These are phyloP conservation scores for Melipona quadrifasciata DNA, from an alignment of 1,140 invertebrate genomes.

Conservation along the genomic window DNA sequence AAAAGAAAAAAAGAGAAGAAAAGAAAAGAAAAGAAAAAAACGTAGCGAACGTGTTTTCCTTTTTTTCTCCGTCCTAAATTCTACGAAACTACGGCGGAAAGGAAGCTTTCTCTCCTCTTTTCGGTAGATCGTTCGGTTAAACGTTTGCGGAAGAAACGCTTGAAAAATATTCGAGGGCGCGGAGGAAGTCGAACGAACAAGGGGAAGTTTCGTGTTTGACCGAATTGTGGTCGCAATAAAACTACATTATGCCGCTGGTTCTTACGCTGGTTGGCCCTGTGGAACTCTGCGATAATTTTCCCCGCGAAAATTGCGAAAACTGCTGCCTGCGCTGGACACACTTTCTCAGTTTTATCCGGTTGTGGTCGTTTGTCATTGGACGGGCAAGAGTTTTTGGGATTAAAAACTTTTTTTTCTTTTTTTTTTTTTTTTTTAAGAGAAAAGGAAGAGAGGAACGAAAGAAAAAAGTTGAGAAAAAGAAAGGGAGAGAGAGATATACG, in stretches of 20 bases:
- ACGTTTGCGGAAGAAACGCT: not conserved
- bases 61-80: not conserved
- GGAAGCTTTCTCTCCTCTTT: not conserved
- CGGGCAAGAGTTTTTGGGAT: constrained; percentile 3
- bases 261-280: constrained; percentile 29
- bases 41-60: not conserved
- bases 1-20: too few species aligned
- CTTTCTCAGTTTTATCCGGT: constrained; percentile 20
- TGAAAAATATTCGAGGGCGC: not conserved
- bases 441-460: not conserved
- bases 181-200: not conserved
- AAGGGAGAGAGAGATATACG: not conserved
- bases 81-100: too few species aligned
- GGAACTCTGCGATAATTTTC: constrained; percentile 53
- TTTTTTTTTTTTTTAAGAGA: not conserved
- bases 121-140: not conserved
- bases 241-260: constrained; percentile 44
- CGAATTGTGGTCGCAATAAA: constrained; percentile 38
- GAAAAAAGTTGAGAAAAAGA: too few species aligned
- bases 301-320: constrained; percentile 34
- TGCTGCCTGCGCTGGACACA: constrained; percentile 23
- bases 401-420: not conserved
- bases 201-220: not conserved
- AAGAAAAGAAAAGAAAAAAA: too few species aligned
- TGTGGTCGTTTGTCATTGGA: constrained; percentile 28